Base-by-base conservation (phyloP, 2,888 invertebrate species). In the Hirtodrosophila histrioides region DNA sequence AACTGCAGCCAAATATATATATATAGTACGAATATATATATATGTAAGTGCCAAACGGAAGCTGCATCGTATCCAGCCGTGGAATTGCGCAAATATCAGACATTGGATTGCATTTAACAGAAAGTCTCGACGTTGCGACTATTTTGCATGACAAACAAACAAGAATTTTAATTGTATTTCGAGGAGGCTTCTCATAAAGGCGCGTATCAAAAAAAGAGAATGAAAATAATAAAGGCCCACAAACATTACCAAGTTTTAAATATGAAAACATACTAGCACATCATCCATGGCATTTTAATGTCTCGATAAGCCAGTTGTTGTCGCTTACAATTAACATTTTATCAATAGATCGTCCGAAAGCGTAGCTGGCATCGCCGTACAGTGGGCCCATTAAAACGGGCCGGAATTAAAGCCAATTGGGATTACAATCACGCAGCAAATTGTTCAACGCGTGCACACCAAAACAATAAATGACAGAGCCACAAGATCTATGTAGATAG, bases 131-230 rank as follows among this genome's bases (percentile, higher is more conserved):
- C 24, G 23, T 10, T 31, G 33, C 45, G 51, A 54, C 40, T 68
- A 70, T 65, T 82, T 82, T 63, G 76, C 87, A 82, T 85, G 61
- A 85, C 70, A 82, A 82, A 78, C 56, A 71, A 68, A 53, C 49
- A 73, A 78, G 61, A 81, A 73, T 68, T 61, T 66, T 61, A 50
- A 80, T 74, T 74, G 64, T 62, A 50, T 51, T 36, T 11, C 33
- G 24, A 27, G 17, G 17, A 2, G 17, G 17, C 27, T 27, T 27
- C 27, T 41, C 17, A 17, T 17, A 17, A 17, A 17, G 45, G 57
- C 27, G 44, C 36, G 33, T 23, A 58, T 56, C 46, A 50, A 39
- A 48, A 86, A 82, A 58, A 60, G 41, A 65, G 77, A 60, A 46
- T 37, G 31, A 23, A 37, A 37, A 70, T 44, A 50, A 48, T 31